Conservation (phyloP, 2,113 vertebrate species). For the Callorhinus ursinus region DNA sequence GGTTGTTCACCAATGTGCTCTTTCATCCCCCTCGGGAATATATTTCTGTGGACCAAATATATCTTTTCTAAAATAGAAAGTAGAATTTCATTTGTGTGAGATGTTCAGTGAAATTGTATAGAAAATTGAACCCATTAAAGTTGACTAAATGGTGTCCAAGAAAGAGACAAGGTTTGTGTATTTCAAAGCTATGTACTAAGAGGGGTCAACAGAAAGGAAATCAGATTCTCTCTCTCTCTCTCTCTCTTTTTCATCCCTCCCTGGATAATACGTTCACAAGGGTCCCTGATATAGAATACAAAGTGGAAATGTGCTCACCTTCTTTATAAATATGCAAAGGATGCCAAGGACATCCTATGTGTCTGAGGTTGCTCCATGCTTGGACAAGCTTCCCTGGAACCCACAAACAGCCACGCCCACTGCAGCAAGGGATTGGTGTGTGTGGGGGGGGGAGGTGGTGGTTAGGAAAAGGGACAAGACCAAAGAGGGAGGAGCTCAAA, state of each 20-base stretch:
- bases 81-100: background rate
- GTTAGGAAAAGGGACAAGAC: background rate
- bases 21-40: background rate
- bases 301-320: background rate
- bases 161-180: background rate
- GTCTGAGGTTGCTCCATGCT: background rate
- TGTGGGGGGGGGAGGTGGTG: too few species aligned
- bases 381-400: background rate
- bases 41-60: background rate
- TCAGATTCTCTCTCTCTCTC: background rate
- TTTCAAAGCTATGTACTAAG: background rate
- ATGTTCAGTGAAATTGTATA: background rate
- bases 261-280: background rate
- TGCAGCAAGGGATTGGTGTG: too few species aligned
- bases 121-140: background rate
- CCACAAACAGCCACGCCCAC: background rate
- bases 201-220: background rate
- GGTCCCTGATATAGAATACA: background rate
- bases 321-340: background rate
- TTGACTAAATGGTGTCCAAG: background rate
- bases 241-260: background rate
- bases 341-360: background rate
- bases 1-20: background rate
- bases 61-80: slow-evolving; percentile 29
- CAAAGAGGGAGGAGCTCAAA: background rate